phyloP scores from a whole-genome alignment of 2,888 invertebrate genomes.

The Drosophila lutescens region DNA sequence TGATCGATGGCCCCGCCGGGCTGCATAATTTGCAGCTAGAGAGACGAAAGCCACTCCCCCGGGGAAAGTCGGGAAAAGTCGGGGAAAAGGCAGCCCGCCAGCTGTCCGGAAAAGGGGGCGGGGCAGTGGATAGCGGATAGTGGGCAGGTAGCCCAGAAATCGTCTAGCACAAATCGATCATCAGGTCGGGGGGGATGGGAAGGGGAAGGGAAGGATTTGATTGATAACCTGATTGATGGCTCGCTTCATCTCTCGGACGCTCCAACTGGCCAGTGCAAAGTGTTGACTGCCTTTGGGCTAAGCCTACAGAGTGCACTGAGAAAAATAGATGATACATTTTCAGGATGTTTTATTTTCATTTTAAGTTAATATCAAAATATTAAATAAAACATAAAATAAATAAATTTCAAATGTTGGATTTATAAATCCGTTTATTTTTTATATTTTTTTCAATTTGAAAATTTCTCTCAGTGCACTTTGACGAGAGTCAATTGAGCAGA shows the following conservation, averaged over 20 bases:
- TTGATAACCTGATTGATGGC: constrained; percentile 69
- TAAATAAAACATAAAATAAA: no score
- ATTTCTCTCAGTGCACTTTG: constrained; percentile 13
- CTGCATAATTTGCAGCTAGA: constrained; percentile 49
- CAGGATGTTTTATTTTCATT: no score
- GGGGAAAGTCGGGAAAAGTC: background rate
- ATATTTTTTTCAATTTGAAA: no score
- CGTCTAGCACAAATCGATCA: constrained; percentile 58
- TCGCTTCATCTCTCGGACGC: constrained; percentile 57
- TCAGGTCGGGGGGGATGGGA: constrained; percentile 1
- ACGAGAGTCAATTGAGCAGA: constrained; percentile 26
- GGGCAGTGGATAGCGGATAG: constrained; percentile 1
- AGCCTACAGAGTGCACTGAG: constrained; percentile 13
- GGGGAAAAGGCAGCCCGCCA: background rate
- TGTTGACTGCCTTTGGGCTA: constrained; percentile 42
- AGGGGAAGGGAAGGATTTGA: constrained; percentile 28
- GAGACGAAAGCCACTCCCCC: constrained; percentile 16
- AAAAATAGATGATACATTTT: background rate
- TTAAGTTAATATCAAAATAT: no score
- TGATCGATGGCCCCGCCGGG: constrained; percentile 61
- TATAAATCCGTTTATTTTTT: no score
- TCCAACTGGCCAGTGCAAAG: constrained; percentile 29
- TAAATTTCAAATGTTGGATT: no score
- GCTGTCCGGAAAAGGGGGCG: constrained; percentile 14
- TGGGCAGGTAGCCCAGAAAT: constrained; percentile 43